phyloP scores from a whole-genome alignment of 1,140 invertebrate genomes.

The Bombyx mori region DNA sequence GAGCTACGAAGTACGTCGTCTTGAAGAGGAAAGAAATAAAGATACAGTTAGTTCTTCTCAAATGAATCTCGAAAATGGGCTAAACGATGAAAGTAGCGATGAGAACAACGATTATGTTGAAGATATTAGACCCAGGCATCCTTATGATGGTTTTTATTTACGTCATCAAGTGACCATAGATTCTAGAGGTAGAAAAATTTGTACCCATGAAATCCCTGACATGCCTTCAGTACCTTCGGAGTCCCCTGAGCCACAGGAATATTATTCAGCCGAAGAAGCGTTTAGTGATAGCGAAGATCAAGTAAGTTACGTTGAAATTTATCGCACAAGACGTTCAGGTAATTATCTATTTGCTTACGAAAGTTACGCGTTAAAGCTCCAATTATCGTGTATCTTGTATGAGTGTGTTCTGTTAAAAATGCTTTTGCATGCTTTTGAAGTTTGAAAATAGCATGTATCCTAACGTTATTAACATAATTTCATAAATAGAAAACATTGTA shows the following conservation, averaged over 20 bases:
- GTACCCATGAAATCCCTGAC: conserved; percentile 56
- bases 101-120: conserved; percentile 35
- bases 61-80: conserved; percentile 7
- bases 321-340: background rate
- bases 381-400: background rate
- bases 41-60: conserved; percentile 9
- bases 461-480: conserved; percentile 2
- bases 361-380: background rate
- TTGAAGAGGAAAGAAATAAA: conserved; percentile 35
- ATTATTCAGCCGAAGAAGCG: conserved; percentile 10
- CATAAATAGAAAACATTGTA: background rate
- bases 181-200: conserved; percentile 53
- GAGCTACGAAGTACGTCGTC: conserved; percentile 19
- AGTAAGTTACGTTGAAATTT: conserved; percentile 35
- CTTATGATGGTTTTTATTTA: conserved; percentile 67
- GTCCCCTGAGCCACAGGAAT: conserved; percentile 7
- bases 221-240: conserved; percentile 33
- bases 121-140: conserved; percentile 58
- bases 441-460: background rate
- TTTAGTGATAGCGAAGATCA: conserved; percentile 25
- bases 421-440: conserved; percentile 18
- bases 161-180: conserved; percentile 55
- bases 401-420: conserved; percentile 5
- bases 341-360: conserved; percentile 1
- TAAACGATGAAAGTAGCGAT: conserved; percentile 32